phyloP scores from a whole-genome alignment of 2,113 vertebrate species.

The Pseudonaja textilis region DNA sequence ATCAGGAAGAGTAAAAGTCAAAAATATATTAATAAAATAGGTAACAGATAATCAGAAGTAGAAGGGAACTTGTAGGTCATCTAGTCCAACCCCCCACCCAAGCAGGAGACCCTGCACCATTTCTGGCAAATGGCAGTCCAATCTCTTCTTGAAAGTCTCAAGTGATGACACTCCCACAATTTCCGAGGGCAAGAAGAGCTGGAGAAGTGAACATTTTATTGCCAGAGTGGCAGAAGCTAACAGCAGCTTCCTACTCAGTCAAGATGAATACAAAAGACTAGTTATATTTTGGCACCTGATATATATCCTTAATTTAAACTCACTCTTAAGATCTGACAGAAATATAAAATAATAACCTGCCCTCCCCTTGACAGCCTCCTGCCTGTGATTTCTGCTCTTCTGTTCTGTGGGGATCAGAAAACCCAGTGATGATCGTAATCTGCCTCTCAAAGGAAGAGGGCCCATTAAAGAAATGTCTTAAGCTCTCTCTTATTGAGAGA shows the following conservation, averaged over 20 bases:
- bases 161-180: too few relatives aligned
- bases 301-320: not conserved
- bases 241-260: not conserved
- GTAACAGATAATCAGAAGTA: too few relatives aligned
- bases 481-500: not conserved
- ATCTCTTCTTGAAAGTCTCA: too few relatives aligned
- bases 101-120: too few relatives aligned
- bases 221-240: not conserved
- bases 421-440: not conserved
- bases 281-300: not conserved
- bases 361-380: not conserved
- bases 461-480: not conserved
- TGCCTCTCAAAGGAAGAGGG: not conserved
- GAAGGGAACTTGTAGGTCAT: too few relatives aligned
- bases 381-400: not conserved
- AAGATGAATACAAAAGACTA: not conserved
- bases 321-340: not conserved
- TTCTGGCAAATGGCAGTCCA: too few relatives aligned
- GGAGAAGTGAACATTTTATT: not conserved
- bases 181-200: not conserved
- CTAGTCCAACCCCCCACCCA: too few relatives aligned
- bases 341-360: not conserved
- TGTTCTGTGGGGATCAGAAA: not conserved
- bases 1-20: not conserved
- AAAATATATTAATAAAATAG: not conserved